These are phyloP conservation scores for Pyrgus malvae DNA, from an alignment of 2,888 invertebrate genomes.

Conservation along the genomic window DNA sequence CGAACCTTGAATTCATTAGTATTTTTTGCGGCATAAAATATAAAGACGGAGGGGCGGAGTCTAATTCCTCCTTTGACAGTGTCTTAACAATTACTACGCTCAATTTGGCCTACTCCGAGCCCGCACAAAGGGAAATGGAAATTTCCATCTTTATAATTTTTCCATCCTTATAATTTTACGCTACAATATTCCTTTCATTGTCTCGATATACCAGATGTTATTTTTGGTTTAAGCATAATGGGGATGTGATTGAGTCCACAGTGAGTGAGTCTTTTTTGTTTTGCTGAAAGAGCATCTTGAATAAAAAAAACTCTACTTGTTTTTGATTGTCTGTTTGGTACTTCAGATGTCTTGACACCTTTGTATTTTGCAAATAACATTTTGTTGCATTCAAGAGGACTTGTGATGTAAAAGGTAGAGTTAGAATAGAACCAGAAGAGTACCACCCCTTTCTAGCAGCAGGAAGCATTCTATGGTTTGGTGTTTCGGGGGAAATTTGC, in stretches of 20 bases:
- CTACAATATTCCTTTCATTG: conserved; percentile 14
- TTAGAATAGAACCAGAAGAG: no score
- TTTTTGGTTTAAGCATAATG: conserved; percentile 3
- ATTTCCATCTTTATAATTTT: conserved; percentile 20
- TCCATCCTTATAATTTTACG: conserved; percentile 12
- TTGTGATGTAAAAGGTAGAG: no score
- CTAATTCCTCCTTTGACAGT: conserved; percentile 28
- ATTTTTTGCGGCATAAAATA: conserved; percentile 20
- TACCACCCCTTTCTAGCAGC: no score
- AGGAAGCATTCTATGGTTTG: no score
- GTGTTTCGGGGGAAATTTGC: no score
- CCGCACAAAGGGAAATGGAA: conserved; percentile 20
- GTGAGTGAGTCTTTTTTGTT: no score
- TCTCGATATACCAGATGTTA: conserved; percentile 15
- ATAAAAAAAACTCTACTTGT: no score
- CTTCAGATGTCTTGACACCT: neutral
- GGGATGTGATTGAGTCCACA: conserved; percentile 3
- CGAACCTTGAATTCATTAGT: conserved; percentile 19
- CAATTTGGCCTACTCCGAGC: conserved; percentile 6
- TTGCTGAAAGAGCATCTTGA: no score
- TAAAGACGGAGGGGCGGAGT: conserved; percentile 12
- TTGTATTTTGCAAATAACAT: no score
- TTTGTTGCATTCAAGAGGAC: no score
- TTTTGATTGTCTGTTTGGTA: no score
- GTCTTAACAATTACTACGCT: conserved; percentile 29